A percentile compares a stretch with the other conserved stretches of the same genome.
phyloP scores from a whole-genome alignment of 2,113 vertebrate genomes.

The Chionomys nivalis region DNA sequence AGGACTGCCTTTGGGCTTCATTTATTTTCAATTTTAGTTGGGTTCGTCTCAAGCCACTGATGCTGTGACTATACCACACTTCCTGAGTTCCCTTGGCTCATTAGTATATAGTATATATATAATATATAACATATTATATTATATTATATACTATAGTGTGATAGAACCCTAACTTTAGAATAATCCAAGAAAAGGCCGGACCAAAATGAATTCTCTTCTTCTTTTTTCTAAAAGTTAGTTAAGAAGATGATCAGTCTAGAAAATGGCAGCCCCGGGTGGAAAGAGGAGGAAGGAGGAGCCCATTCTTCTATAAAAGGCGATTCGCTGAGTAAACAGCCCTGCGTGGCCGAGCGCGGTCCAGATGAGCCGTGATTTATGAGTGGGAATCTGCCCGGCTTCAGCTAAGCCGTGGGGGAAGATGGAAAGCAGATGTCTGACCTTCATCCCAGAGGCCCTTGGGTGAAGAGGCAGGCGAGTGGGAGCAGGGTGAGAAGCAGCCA shows the following conservation, averaged over 20 bases:
- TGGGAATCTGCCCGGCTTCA: slow-evolving; percentile 63
- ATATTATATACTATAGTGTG: background rate
- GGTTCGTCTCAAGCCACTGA: background rate
- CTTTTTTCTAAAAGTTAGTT: background rate
- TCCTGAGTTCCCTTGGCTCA: background rate
- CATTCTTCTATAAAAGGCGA: slow-evolving; percentile 69
- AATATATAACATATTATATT: too few relatives aligned
- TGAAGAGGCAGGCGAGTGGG: background rate
- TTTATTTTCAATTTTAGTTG: background rate
- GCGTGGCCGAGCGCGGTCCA: slow-evolving; percentile 32
- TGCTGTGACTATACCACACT: background rate
- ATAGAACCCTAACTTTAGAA: background rate
- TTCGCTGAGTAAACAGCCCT: slow-evolving; percentile 48
- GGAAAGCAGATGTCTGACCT: slow-evolving; percentile 87
- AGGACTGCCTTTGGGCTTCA: background rate
- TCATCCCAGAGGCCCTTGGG: slow-evolving; percentile 61
- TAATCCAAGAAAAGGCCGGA: background rate
- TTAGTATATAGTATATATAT: too few relatives aligned
- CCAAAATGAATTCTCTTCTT: background rate
- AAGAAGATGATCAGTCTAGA: background rate
- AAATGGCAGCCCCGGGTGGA: background rate
- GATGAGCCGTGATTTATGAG: slow-evolving; percentile 81
- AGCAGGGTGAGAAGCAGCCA: slow-evolving; percentile 43
- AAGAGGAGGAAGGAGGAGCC: background rate
- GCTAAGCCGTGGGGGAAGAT: slow-evolving; percentile 75